Percentiles rank a stretch among this genome's conserved stretches.
Evolutionary conservation across 2,888 invertebrate genomes (phyloP).

Genomic region (Catonia carolina): DNA sequence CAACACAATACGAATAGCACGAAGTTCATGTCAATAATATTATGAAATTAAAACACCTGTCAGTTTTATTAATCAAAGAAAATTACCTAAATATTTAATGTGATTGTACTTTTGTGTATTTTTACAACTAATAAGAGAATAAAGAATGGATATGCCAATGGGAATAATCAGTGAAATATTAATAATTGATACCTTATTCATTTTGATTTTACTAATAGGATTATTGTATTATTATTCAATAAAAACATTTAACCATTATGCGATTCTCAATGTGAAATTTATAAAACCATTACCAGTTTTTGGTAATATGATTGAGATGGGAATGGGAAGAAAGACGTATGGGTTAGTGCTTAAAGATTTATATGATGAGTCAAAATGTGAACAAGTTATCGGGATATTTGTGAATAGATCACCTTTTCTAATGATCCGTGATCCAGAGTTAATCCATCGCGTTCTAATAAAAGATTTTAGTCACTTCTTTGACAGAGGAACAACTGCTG

Average conservation of each 20-base stretch:
- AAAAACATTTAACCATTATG: constrained; percentile 43
- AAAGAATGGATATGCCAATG: no score
- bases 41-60: no score
- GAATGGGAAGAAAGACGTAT: constrained; percentile 24
- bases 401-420: constrained; percentile 46
- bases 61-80: no score
- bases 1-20: no score
- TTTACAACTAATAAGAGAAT: no score
- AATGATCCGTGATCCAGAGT: constrained; percentile 44
- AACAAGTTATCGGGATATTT: constrained; percentile 46
- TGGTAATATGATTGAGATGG: constrained; percentile 42
- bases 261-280: constrained; percentile 40
- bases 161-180: no score
- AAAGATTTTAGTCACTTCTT: constrained; percentile 47
- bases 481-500: constrained; percentile 44
- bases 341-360: background rate
- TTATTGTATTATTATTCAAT: constrained; percentile 39
- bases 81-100: no score
- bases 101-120: no score
- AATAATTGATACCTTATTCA: background rate
- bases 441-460: constrained; percentile 45
- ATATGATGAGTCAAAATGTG: constrained; percentile 21
- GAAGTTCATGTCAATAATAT: no score
- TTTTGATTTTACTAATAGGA: background rate
- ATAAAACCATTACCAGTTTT: constrained; percentile 41